A percentile compares a stretch with the other conserved stretches of the same genome.
These are phyloP conservation scores for Tribolium freemani DNA, from an alignment of 2,888 invertebrate species.

Conservation along the genomic window DNA sequence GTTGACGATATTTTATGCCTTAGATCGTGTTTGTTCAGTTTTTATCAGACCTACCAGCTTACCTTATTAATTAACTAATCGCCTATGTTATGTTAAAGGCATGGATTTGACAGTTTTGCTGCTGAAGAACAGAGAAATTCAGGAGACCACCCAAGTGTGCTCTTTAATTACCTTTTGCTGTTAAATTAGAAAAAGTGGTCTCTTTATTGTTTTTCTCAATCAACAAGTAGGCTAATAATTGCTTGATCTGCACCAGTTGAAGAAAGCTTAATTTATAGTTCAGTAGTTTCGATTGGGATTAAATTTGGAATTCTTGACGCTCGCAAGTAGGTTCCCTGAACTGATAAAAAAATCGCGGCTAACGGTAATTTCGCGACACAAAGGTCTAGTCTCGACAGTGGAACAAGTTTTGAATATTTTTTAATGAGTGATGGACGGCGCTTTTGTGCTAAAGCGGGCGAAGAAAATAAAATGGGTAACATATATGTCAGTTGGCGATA, in stretches of 20 bases:
- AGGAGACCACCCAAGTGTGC: slow-evolving; percentile 16
- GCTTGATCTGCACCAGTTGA: slow-evolving; percentile 2
- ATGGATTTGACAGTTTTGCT: background rate
- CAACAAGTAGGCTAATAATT: slow-evolving; percentile 28
- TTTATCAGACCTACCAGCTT: slow-evolving; percentile 13
- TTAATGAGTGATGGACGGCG: slow-evolving; percentile 19
- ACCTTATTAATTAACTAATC: slow-evolving; percentile 17
- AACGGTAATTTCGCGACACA: slow-evolving; percentile 31
- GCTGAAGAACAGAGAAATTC: background rate
- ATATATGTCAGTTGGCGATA: slow-evolving; percentile 59
- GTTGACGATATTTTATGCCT: slow-evolving; percentile 8
- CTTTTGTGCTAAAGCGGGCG: slow-evolving; percentile 12
- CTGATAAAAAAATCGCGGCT: slow-evolving; percentile 16
- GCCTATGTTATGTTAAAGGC: background rate
- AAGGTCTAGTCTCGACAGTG: slow-evolving; percentile 19
- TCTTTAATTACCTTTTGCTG: slow-evolving; percentile 18
- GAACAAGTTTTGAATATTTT: slow-evolving; percentile 23
- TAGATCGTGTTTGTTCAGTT: slow-evolving; percentile 25
- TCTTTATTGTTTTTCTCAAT: slow-evolving; percentile 17
- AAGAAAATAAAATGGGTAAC: slow-evolving; percentile 49
- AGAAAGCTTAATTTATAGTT: slow-evolving; percentile 15
- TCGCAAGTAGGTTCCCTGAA: slow-evolving; percentile 10
- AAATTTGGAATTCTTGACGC: slow-evolving; percentile 15
- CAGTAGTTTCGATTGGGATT: slow-evolving; percentile 10
- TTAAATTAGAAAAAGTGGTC: slow-evolving; percentile 18